These are phyloP conservation scores for Periophthalmodon schlosseri DNA, from an alignment of 2,113 vertebrate genomes.

Conservation along the genomic window DNA sequence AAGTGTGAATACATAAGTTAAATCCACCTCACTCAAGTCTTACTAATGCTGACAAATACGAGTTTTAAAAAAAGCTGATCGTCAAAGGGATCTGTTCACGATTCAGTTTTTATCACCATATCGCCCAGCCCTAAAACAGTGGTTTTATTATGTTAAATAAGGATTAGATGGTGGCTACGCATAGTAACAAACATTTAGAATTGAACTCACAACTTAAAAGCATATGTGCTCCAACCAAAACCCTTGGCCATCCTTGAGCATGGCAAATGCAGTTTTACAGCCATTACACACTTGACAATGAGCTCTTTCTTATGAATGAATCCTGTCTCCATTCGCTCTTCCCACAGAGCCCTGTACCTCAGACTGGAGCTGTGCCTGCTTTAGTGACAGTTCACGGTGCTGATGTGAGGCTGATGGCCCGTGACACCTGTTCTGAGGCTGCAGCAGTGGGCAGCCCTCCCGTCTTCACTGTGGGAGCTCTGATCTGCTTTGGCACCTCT, in stretches of 20 bases:
- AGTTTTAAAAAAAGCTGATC: not conserved
- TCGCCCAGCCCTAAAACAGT: not conserved
- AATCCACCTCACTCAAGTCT: too few relatives aligned
- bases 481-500: constrained; percentile 7
- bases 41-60: too few relatives aligned
- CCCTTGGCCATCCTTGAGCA: not conserved
- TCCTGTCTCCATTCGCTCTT: not conserved
- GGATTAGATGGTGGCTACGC: not conserved
- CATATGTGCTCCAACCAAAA: not conserved
- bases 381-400: constrained; percentile 24
- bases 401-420: constrained; percentile 30
- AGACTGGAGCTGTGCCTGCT: constrained; percentile 3
- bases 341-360: not conserved
- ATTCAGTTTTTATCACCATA: not conserved
- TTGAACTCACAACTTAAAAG: not conserved
- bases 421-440: constrained; percentile 23
- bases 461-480: not conserved
- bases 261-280: not conserved
- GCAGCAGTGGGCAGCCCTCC: constrained; percentile 5
- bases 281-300: not conserved
- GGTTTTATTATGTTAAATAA: not conserved
- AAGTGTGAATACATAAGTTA: too few relatives aligned
- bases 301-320: not conserved
- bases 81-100: not conserved
- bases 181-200: not conserved